Base-by-base conservation (phyloP, 1,140 invertebrate genomes). In the Telenomus remus region DNA sequence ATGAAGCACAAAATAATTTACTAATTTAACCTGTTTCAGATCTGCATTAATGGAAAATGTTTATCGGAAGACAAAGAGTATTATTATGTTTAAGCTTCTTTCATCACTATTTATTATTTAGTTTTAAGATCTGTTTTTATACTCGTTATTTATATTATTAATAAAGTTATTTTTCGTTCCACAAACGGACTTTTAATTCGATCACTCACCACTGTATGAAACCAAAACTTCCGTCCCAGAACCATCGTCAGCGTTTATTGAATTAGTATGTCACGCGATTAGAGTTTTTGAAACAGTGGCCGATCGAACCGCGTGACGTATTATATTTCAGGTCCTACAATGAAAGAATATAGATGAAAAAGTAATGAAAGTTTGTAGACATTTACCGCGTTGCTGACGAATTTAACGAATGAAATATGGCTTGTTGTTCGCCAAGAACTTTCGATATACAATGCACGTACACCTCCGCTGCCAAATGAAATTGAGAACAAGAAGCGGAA, bases 11-110 rank as follows among this genome's bases (percentile, higher is more conserved):
- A 3, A 27, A 27, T 27, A 27, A 27, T 27, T 27, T 27, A 9
- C 8, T 39, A 39, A 35, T 35, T 35, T 39, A 39, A 39, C 9
- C 5, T 39, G 3, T 89, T 87, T 59, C 87, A 96, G 95, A 93
- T 94, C 81, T 96, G 95, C 82, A 91, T 95, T 79, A 95, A 95
- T 87, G 95, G 65, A 19, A 90, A 92, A 72, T 97, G 95, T 88
- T 4, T 39, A 9, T 2, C 9, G 37, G 37, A 39, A 39, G 34
- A n/a, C 37, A 33, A 14, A 37, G 13, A 27, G 6, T 27, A 27
- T 27, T 27, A 3, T 27, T 27, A 27, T 27, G n/a, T n/a, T n/a
- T n/a, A n/a, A n/a, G n/a, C n/a, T n/a, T n/a, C n/a, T n/a, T n/a
- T n/a, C n/a, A n/a, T n/a, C n/a, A n/a, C n/a, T 27, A 27, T 1